Percentiles rank a stretch among this genome's conserved stretches.
Conservation (phyloP, 2,888 invertebrate species). For the Teleiodes luculella region DNA sequence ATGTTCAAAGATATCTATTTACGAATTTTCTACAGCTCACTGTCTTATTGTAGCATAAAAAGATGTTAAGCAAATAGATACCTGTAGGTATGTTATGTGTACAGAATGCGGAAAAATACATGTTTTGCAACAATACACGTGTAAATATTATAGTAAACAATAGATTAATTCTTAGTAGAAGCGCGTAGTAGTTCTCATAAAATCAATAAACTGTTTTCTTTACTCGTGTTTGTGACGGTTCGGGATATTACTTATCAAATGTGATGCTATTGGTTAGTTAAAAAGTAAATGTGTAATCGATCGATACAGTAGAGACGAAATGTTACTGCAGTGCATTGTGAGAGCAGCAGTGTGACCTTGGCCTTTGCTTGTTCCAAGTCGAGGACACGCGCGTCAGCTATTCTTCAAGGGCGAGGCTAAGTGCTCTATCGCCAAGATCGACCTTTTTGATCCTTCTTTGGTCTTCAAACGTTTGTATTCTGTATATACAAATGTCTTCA, state of each 20-base stretch:
- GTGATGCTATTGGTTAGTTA: too few species aligned
- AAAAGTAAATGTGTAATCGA: too few species aligned
- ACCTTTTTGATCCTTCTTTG: constrained; percentile 12
- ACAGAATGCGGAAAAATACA: neutral
- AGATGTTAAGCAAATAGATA: neutral
- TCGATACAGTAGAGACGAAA: neutral
- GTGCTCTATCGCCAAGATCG: constrained; percentile 58
- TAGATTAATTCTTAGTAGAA: too few species aligned
- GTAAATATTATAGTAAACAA: too few species aligned
- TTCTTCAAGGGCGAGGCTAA: constrained; percentile 1
- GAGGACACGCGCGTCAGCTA: constrained; percentile 7
- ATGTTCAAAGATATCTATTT: neutral
- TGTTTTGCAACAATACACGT: neutral
- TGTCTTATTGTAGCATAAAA: too few species aligned
- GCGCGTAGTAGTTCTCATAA: too few species aligned
- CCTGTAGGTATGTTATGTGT: neutral
- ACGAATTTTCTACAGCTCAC: constrained; percentile 3
- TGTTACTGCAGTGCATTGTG: constrained; percentile 3
- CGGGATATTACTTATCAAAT: neutral
- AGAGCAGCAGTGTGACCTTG: constrained; percentile 6
- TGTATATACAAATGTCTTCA: too few species aligned
- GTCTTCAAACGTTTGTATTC: neutral
- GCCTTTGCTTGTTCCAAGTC: constrained; percentile 4
- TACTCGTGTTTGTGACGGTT: neutral
- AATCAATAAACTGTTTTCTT: too few species aligned